Evolutionary conservation across 2,113 vertebrate genomes (phyloP), one percentile per base, ranked within the genome.

Genomic region (Oryzias celebensis): DNA sequence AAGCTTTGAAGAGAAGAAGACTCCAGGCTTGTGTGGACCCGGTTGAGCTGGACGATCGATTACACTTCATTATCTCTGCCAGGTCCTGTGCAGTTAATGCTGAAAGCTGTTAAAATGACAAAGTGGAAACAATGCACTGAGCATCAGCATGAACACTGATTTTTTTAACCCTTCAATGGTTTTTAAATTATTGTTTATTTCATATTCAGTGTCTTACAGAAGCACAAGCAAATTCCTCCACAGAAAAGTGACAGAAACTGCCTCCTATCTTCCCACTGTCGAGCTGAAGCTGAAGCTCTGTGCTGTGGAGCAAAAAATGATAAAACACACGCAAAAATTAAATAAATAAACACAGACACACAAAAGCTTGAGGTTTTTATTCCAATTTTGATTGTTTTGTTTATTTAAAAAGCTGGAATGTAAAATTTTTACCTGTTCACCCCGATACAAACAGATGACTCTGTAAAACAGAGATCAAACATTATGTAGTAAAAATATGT

Each of bases 171-270:
- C 20, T 20, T 48, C 3, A 17, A 7, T 26, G 14, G n/a, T 16
- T 53, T 14, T 26, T 31, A 14, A 3, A 45, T n/a, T 13, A 46
- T 36, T 36, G 2, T 10, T 36, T 12, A 10, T 26, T 16, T 59
- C 36, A 12, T 53, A 28, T 55, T 22, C 4, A 1, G 5, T 14
- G n/a, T 47, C 65, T 66, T 79, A 92, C 91, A 13, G 81, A 64
- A 10, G 83, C 77, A 65, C 92, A 92, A 1, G 92, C 85, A 0
- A 88, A 75, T 44, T 91, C 52, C 62, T 85, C 49, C 1, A 89
- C 1, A 12, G 59, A 15, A 58, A 87, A 90, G 47, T 69, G 50
- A 52, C 92, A 93, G 17, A 81, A n/a, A 12, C 2, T 42, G n/a
- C 73, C 46, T 0, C 16, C 22, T 3, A 73, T 48, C n/a, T 36